These are phyloP conservation scores for Drosophila rhopaloa DNA, from an alignment of 1,140 invertebrate species.

Conservation along the genomic window DNA sequence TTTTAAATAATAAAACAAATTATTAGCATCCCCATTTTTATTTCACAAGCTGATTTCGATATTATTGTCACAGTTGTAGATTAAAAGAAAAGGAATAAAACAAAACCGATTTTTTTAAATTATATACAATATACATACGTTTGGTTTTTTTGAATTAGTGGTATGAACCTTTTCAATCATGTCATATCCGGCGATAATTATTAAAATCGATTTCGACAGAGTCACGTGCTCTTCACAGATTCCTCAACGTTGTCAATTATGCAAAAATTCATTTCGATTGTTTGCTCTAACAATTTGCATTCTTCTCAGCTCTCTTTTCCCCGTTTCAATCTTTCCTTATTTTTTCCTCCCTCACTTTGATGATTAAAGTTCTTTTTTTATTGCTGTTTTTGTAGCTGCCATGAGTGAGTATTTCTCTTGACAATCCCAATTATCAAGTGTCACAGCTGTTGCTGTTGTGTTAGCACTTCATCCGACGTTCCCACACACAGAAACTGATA, in stretches of 20 bases:
- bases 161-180: conserved; percentile 2
- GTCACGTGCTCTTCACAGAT: conserved; percentile 40
- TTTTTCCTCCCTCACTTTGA: conserved; percentile 34
- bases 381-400: conserved; percentile 15
- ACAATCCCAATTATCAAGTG: conserved; percentile 68
- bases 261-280: conserved; percentile 28
- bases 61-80: no score
- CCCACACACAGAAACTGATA: not conserved
- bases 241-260: conserved; percentile 43
- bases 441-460: conserved; percentile 53
- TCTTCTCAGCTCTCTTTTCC: not conserved
- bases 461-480: conserved; percentile 20
- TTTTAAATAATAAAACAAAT: no score
- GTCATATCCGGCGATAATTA: conserved; percentile 31
- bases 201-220: conserved; percentile 17
- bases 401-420: conserved; percentile 51
- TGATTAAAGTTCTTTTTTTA: conserved; percentile 24
- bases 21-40: no score
- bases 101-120: not conserved
- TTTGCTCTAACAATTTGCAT: conserved; percentile 25
- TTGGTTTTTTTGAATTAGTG: not conserved
- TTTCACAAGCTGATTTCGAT: no score
- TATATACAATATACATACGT: not conserved
- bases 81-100: no score
- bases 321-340: conserved; percentile 1